A percentile compares a stretch with the other conserved stretches of the same genome.
Evolutionary conservation across 1,140 invertebrate genomes (phyloP).

Genomic region (Holotrichia oblita): DNA sequence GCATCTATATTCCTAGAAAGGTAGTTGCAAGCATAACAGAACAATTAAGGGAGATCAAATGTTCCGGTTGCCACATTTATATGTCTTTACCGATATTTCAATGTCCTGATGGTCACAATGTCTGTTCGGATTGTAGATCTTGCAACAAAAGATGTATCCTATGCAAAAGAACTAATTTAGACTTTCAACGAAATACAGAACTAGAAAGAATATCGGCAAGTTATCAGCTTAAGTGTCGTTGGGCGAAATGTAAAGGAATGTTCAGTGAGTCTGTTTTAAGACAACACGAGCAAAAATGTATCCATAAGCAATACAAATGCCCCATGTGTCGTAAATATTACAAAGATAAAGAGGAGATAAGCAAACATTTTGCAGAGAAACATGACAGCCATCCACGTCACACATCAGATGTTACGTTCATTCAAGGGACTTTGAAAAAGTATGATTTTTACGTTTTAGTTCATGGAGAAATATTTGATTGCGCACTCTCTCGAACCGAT

Average conservation of each 20-base stretch:
- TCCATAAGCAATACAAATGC: background rate
- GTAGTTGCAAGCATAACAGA: background rate
- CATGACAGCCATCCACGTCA: constrained; percentile 15
- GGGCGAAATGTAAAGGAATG: constrained; percentile 4
- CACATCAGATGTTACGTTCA: background rate
- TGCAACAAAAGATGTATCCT: constrained; percentile 21
- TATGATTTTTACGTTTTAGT: constrained; percentile 29
- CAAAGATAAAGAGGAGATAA: background rate
- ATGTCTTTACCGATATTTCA: constrained; percentile 32
- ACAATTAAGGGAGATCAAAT: constrained; percentile 7
- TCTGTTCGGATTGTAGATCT: constrained; percentile 5
- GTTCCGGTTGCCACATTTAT: background rate
- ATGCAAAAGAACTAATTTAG: background rate
- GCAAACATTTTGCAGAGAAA: background rate
- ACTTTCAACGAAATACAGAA: constrained; percentile 1
- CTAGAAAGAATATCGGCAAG: constrained; percentile 9
- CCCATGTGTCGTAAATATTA: background rate
- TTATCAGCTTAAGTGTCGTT: constrained; percentile 7
- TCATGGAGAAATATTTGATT: constrained; percentile 18
- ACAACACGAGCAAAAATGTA: constrained; percentile 20
- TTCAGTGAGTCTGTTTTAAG: background rate
- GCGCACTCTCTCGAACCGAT: constrained; percentile 17
- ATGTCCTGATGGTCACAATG: constrained; percentile 22
- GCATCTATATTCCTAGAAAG: background rate
- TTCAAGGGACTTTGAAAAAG: background rate